Base-by-base conservation (phyloP, 2,888 invertebrate genomes). In the Sphecodes monilicornis region DNA sequence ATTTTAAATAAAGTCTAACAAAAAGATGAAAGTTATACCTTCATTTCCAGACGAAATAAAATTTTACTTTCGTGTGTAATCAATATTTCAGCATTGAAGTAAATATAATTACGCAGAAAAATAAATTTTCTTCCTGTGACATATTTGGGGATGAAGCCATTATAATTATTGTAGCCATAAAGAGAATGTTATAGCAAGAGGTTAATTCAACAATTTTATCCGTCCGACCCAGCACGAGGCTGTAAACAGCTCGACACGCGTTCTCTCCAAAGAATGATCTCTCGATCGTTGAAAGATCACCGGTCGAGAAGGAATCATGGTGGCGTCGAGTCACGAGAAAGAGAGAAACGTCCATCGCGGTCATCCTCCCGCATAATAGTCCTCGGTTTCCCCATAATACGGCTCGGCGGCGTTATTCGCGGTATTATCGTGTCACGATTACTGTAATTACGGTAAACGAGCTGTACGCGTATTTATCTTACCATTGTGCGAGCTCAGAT, bases 401-500 rank as follows among this genome's bases (percentile, higher is more conserved):
- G 18, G 50, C 79, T 4, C 60, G 46, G 71, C 84, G 79, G 85
- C 78, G 86, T 82, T 80, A 78, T 86, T 87, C 80, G 57, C 80
- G 68, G 86, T 80, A 86, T 87, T 86, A 86, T 87, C 80, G 76
- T n/a, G 11, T 8, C 39, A 39, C 86, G 87, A 87, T 87, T 84
- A 86, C 84, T 43, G 80, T 87, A 84, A 87, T 86, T 82, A 79
- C 79, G 81, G 79, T 84, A 83, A 83, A 85, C 72, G 77, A 86
- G 76, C 76, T 5, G 84, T 76, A 69, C 76, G 75, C 87, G 87
- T 82, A 80, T 80, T 86, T 78, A 85, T 95, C 96, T 97, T 96
- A 98, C 98, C 98, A 95, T 98, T 98, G 96, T 98, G 97, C 93
- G 98, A 98, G 95, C 97, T 98, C 93, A 97, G 96, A 95, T 98